A percentile compares a stretch with the other conserved stretches of the same genome.
Conservation (phyloP, 2,797 vertebrate genomes). For the Cichlasoma orientale region DNA sequence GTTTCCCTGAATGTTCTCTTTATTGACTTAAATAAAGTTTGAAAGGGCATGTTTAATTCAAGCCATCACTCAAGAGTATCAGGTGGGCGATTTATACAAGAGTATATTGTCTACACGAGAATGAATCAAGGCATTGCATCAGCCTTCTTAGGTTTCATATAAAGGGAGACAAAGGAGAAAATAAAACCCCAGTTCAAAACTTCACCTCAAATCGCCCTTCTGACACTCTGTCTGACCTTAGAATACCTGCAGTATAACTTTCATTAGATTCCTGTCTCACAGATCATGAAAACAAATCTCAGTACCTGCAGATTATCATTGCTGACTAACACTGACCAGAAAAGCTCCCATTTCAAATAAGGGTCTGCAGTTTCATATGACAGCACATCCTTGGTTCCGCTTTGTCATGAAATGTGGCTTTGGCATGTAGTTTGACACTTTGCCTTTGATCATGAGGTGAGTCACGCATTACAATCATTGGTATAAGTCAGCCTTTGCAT, state of each 20-base stretch:
- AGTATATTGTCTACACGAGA: neutral
- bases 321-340: conserved; percentile 41
- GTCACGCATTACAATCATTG: conserved; percentile 47
- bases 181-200: neutral
- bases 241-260: neutral
- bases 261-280: neutral
- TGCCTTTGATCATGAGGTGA: conserved; percentile 57
- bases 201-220: neutral
- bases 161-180: neutral
- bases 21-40: neutral
- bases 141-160: neutral
- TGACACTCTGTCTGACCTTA: neutral
- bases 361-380: conserved; percentile 26
- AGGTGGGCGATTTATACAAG: neutral
- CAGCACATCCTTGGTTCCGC: conserved; percentile 20
- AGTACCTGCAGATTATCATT: neutral
- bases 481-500: conserved; percentile 43
- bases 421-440: conserved; percentile 50
- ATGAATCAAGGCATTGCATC: neutral
- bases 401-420: conserved; percentile 24
- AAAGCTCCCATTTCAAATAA: conserved; percentile 23
- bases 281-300: conserved; percentile 16
- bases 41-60: neutral
- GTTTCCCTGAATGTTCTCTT: neutral
- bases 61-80: neutral